Conservation (phyloP, 2,888 invertebrate species). For the Protonemura montana region DNA sequence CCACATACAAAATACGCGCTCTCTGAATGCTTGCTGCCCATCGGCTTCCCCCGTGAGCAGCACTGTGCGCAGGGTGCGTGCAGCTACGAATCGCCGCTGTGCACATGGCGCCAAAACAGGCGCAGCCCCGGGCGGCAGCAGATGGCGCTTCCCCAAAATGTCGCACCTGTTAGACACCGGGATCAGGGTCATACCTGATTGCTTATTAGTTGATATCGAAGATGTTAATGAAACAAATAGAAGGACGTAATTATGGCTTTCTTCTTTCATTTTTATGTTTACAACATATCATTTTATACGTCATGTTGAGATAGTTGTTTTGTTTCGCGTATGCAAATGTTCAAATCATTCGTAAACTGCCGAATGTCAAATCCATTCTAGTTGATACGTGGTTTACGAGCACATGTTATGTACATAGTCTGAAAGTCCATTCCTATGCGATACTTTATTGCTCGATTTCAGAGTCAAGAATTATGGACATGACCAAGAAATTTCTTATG, state of each 20-base stretch:
- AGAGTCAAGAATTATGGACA: not conserved
- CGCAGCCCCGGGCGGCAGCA: not conserved
- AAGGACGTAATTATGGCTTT: constrained; percentile 3
- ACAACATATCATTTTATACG: not conserved
- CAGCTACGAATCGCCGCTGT: constrained; percentile 20
- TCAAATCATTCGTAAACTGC: not conserved
- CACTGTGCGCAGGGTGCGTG: constrained; percentile 26
- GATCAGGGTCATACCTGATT: constrained; percentile 32
- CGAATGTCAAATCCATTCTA: not conserved
- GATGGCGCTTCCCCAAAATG: not conserved
- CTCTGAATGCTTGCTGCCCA: not conserved
- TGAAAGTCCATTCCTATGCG: not conserved
- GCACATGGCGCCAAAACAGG: constrained; percentile 39
- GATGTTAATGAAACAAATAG: constrained; percentile 7
- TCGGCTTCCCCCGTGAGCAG: constrained; percentile 8
- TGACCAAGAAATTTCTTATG: not conserved
- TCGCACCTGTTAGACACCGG: not conserved
- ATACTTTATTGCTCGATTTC: not conserved
- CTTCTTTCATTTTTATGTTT: not conserved
- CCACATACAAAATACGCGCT: not conserved
- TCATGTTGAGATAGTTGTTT: not conserved
- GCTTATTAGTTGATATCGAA: constrained; percentile 21
- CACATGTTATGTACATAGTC: no score
- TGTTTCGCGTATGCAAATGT: not conserved
- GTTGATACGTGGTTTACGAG: not conserved